These are phyloP conservation scores for Tetragnatha montana DNA, from an alignment of 2,888 invertebrate species.

Conservation along the genomic window DNA sequence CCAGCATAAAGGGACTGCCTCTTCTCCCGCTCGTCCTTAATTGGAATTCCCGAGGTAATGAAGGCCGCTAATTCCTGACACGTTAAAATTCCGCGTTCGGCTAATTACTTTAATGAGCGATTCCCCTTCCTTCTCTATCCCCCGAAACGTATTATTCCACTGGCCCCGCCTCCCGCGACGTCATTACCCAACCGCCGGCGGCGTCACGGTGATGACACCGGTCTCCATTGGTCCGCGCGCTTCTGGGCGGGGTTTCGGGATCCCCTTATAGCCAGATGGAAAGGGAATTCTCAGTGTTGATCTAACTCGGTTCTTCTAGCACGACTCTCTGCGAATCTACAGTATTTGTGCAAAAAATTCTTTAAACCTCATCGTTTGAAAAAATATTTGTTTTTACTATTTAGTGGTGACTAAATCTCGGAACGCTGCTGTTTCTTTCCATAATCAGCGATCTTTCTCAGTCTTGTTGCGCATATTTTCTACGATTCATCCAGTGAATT, in stretches of 20 bases:
- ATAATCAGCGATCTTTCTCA: too few species aligned
- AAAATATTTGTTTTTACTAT: background rate
- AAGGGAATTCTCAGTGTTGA: background rate
- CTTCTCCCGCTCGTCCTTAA: constrained; percentile 12
- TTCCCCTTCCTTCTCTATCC: constrained; percentile 9
- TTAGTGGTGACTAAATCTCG: too few species aligned
- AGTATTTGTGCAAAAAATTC: too few species aligned
- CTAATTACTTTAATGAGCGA: constrained; percentile 67
- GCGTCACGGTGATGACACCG: constrained; percentile 13
- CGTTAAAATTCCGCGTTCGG: constrained; percentile 43
- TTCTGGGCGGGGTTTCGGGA: constrained; percentile 6
- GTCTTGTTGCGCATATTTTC: background rate
- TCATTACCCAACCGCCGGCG: constrained; percentile 3
- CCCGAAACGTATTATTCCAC: background rate
- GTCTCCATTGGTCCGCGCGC: constrained; percentile 27
- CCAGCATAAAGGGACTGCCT: background rate
- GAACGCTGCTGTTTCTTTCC: background rate
- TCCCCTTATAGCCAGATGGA: background rate
- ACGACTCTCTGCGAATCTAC: background rate
- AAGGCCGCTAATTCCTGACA: constrained; percentile 55
- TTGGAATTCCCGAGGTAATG: constrained; percentile 61
- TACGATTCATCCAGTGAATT: too few species aligned
- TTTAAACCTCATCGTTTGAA: background rate
- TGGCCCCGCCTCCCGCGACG: constrained; percentile 13
- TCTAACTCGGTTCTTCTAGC: background rate